Evolutionary conservation across 30 jellyfish, hydroid and myxozoan genomes (phyloP).

Genomic region (Pelagia noctiluca): DNA sequence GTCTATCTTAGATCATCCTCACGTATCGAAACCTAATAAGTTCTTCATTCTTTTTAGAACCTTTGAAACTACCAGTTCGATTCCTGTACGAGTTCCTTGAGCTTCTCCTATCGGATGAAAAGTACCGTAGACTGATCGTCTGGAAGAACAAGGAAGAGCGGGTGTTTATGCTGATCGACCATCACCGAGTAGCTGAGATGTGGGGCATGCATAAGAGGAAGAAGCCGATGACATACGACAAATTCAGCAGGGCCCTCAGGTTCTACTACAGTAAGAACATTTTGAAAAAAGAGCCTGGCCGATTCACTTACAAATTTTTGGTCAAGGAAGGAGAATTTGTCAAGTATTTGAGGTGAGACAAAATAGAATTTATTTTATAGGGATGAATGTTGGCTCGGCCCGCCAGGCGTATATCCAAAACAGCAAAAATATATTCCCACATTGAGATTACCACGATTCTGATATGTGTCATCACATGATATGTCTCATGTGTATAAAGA

Average conservation of each 20-base stretch:
- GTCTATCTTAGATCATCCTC: too few relatives aligned
- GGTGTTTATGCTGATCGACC: conserved; percentile 70
- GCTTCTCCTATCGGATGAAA: conserved; percentile 50
- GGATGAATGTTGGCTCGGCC: too few relatives aligned
- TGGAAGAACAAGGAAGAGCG: conserved; percentile 81
- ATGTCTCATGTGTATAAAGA: too few relatives aligned
- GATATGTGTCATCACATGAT: too few relatives aligned
- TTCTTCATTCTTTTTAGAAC: conserved; percentile 13
- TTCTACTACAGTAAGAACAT: conserved; percentile 79
- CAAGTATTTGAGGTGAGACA: conserved; percentile 27
- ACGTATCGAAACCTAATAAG: neutral
- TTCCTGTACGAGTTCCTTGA: conserved; percentile 77
- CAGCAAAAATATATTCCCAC: too few relatives aligned
- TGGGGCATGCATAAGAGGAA: conserved; percentile 89
- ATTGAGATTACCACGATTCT: too few relatives aligned
- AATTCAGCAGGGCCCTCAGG: conserved; percentile 81
- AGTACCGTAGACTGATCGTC: conserved; percentile 49
- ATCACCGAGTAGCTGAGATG: conserved; percentile 75
- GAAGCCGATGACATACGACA: conserved; percentile 79
- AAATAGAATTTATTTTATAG: too few relatives aligned
- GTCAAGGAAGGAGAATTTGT: conserved; percentile 63
- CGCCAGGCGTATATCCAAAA: too few relatives aligned
- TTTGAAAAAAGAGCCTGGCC: conserved; percentile 75
- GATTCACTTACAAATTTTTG: conserved; percentile 73
- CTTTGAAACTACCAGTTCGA: conserved; percentile 73